Conservation (phyloP, 1,140 invertebrate species). For the Condylostylus longicornis region DNA sequence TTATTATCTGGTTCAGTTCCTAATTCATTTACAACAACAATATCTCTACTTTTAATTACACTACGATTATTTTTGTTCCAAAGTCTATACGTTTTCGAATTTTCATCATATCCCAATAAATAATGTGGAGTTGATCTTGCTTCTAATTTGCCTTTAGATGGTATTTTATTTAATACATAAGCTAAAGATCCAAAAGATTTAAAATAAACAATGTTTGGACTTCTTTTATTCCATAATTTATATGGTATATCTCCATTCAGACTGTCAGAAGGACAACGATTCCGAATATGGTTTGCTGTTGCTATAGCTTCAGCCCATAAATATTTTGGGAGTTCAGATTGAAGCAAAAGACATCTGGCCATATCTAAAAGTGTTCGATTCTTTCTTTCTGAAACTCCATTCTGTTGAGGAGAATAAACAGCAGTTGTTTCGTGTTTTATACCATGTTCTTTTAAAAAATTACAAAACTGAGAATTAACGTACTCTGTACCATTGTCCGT, state of each 20-base stretch:
- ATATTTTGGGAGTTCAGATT: slow-evolving; percentile 7
- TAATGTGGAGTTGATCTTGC: slow-evolving; percentile 2
- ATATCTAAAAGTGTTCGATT: slow-evolving; percentile 16
- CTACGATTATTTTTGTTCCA: slow-evolving; percentile 11
- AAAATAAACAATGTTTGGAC: slow-evolving; percentile 20
- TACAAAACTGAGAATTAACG: slow-evolving; percentile 16
- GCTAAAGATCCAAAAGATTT: slow-evolving; percentile 21
- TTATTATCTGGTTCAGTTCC: too few species aligned
- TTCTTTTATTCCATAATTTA: slow-evolving; percentile 22
- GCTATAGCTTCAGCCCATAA: slow-evolving; percentile 15
- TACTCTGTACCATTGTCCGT: slow-evolving; percentile 23
- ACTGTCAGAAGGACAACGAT: slow-evolving; percentile 12
- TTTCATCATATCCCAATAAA: slow-evolving; percentile 5
- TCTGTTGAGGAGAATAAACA: slow-evolving; percentile 25
- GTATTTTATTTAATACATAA: slow-evolving; percentile 11
- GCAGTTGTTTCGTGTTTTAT: slow-evolving; percentile 11
- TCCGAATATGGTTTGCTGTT: slow-evolving; percentile 12
- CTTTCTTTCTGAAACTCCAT: slow-evolving; percentile 18
- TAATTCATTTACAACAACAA: too few species aligned
- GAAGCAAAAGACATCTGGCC: slow-evolving; percentile 12
- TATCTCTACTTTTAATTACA: slow-evolving; percentile 14
- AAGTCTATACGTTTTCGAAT: slow-evolving; percentile 4
- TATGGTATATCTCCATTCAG: slow-evolving; percentile 15
- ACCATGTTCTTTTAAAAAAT: slow-evolving; percentile 8
- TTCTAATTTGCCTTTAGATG: slow-evolving; percentile 5